Evolutionary conservation across 2,888 invertebrate genomes (phyloP), one percentile per base, ranked within the genome.

Genomic region (Empis stercorea): DNA sequence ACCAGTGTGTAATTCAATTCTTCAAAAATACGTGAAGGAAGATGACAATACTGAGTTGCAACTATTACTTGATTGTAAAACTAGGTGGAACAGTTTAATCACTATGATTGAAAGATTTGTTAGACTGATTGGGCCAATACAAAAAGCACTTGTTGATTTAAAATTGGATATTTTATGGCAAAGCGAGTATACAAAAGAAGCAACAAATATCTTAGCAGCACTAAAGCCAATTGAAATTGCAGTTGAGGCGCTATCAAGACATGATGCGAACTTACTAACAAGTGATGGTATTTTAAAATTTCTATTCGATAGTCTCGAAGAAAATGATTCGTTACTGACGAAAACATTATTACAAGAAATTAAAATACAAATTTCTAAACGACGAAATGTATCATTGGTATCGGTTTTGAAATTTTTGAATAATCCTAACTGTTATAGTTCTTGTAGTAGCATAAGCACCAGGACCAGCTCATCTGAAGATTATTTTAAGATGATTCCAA

Each of bases 41-140:
- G 34, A 34, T 34, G 17, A 43, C 34, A 43, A 30, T 43, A 34
- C 15, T 11, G 43, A 34, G 20, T 43, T 43, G 34, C 17, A 32
- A 13, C 32, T 34, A 34, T n/a, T 43, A 14, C n/a, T 43, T 3
- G 43, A 43, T 34, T 43, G 34, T 34, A 43, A 20, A 34, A 43
- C 43, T 17, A 17, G 43, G n/a, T 34, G 43, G 43, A 17, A 20
- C 20, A 43, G 43, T 34, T 34, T 43, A 13, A 20, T 20, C 6
- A 43, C 17, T 13, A 43, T 43, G 43, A 20, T 34, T 9, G 43
- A 43, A 34, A 11, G 43, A 20, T 44, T 44, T n/a, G 13, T 44
- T 14, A 20, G 36, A 27, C 17, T 44, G 11, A 36, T 44, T 44
- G 36, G 34, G 13, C 34, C 43, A 43, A 34, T 43, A 17, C 34